Conservation (phyloP, 2,888 invertebrate species). For the Dyspetes luteomarginatus region DNA sequence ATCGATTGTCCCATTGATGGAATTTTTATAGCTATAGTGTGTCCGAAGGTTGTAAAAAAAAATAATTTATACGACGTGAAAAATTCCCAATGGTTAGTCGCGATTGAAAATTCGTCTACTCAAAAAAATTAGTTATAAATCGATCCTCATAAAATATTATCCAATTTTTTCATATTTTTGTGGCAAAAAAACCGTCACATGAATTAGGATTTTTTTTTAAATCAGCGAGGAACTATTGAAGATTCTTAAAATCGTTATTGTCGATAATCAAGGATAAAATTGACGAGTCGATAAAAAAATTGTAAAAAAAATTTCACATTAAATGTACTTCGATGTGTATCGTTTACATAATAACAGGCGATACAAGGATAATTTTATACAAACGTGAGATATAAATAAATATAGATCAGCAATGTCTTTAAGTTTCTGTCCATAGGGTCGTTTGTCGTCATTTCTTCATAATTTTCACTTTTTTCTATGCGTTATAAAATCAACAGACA, state of each 20-base stretch:
- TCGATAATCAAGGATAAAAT: background rate
- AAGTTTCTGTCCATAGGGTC: conserved; percentile 25
- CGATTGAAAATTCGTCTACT: conserved; percentile 83
- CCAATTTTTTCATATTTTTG: background rate
- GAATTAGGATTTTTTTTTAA: conserved; percentile 23
- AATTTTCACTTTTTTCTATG: conserved; percentile 34
- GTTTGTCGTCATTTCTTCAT: conserved; percentile 30
- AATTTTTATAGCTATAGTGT: conserved; percentile 69
- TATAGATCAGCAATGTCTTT: conserved; percentile 19
- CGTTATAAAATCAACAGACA: conserved; percentile 36
- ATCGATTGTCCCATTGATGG: conserved; percentile 69
- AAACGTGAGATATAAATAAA: conserved; percentile 41
- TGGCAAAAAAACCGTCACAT: background rate
- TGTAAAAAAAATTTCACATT: conserved; percentile 63
- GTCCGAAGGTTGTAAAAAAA: conserved; percentile 42
- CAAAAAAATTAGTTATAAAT: conserved; percentile 77
- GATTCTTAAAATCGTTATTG: background rate
- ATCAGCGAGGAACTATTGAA: conserved; percentile 13
- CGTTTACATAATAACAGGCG: conserved; percentile 48
- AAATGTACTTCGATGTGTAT: conserved; percentile 47
- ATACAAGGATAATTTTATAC: conserved; percentile 35
- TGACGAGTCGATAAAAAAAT: background rate
- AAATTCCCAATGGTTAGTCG: conserved; percentile 81
- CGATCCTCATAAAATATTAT: conserved; percentile 79
- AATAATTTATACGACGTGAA: conserved; percentile 80